Evolutionary conservation across 2,113 vertebrate species (phyloP).

Genomic region (Menidia beryllina): DNA sequence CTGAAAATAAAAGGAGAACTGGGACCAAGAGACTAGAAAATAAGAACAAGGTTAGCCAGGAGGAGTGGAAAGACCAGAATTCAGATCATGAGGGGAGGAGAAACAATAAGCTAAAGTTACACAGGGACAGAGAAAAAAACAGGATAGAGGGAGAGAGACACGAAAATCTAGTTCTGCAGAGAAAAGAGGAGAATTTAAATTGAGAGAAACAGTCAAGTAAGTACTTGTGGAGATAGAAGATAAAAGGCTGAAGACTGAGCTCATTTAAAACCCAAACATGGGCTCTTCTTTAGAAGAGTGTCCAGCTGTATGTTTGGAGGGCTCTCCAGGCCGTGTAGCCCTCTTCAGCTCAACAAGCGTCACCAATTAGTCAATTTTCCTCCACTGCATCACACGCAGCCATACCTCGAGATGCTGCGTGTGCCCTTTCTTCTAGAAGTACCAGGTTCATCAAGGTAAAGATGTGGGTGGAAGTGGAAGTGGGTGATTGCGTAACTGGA

Average conservation of each 20-base stretch:
- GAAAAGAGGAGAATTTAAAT: not conserved
- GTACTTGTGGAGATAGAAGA: conserved; percentile 1
- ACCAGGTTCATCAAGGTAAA: conserved; percentile 17
- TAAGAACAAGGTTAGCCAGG: conserved; percentile 68
- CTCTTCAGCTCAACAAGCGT: conserved; percentile 47
- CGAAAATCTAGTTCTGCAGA: not conserved
- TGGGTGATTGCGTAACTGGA: conserved; percentile 54
- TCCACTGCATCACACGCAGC: conserved; percentile 10
- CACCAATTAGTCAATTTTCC: conserved; percentile 58
- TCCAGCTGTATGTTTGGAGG: conserved; percentile 66
- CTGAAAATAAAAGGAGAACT: conserved; percentile 1
- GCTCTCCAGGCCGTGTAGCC: conserved; percentile 44
- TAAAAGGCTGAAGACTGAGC: conserved; percentile 14
- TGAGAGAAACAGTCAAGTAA: conserved; percentile 1
- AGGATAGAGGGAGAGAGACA: conserved; percentile 27
- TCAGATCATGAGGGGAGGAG: conserved; percentile 45
- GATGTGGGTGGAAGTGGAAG: conserved; percentile 32
- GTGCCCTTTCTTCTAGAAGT: conserved; percentile 11
- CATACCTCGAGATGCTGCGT: conserved; percentile 33
- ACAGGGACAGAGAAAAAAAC: conserved; percentile 6
- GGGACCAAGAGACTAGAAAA: conserved; percentile 43
- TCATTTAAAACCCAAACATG: conserved; percentile 53
- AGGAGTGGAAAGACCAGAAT: conserved; percentile 68
- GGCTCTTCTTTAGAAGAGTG: conserved; percentile 52
- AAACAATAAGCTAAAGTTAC: not conserved